Conservation (phyloP, 2,797 vertebrate genomes). For the Ctenochaetus hawaiiensis region DNA sequence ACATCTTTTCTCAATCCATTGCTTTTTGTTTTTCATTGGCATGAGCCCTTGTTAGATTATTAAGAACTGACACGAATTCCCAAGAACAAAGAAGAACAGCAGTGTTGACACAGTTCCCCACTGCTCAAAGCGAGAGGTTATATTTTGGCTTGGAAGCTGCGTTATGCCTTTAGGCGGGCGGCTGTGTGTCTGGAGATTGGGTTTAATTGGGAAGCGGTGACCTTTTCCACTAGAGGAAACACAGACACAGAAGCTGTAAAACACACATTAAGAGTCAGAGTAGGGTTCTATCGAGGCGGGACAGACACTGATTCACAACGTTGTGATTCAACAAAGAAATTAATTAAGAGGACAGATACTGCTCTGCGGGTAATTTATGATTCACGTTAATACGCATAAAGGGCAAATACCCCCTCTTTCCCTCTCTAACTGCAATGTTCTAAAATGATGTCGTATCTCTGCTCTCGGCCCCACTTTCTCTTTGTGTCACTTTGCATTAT, state of each 20-base stretch:
- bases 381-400: conserved; percentile 53
- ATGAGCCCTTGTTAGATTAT: conserved; percentile 28
- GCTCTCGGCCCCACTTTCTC: conserved; percentile 5
- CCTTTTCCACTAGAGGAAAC: conserved; percentile 68
- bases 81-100: conserved; percentile 44
- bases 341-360: conserved; percentile 58
- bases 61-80: conserved; percentile 37
- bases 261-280: conserved; percentile 54
- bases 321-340: conserved; percentile 67
- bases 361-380: conserved; percentile 53
- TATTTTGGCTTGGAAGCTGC: conserved; percentile 46
- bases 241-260: conserved; percentile 54
- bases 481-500: conserved; percentile 23
- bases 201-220: conserved; percentile 73
- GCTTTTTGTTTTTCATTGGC: conserved; percentile 9
- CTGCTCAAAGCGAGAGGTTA: conserved; percentile 42
- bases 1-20: conserved; percentile 9
- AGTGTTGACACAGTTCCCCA: conserved; percentile 16
- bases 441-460: conserved; percentile 18
- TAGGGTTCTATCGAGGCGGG: conserved; percentile 20
- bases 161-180: conserved; percentile 30
- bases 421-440: not conserved
- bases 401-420: conserved; percentile 30
- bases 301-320: conserved; percentile 45
- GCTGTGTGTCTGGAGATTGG: conserved; percentile 59